Base-by-base conservation (phyloP, 1,140 invertebrate genomes). In the Thalassaphorura encarpata region DNA sequence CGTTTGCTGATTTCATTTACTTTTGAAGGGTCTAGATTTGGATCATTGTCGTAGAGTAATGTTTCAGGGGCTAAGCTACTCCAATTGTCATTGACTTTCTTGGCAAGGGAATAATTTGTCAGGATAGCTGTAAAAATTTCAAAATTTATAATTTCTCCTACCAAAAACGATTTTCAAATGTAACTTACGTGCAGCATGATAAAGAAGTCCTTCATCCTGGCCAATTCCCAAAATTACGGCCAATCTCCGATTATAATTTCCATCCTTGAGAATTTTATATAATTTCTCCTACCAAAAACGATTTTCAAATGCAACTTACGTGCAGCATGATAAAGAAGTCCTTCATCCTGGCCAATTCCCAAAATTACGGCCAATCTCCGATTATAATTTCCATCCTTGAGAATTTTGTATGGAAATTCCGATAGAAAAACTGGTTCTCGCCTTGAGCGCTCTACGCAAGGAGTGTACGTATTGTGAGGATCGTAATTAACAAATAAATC, bases 61-160 rank as follows among this genome's bases (percentile, higher is more conserved):
- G 53, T 24, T 47, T 47, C 36, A 3, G 53, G 53, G 13, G 53
- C 53, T 6, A 55, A 47, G 3, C 26, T 31, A 18, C 33, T 31
- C 27, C 27, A 55, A 31, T 55, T 46, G n/a, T 48, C 4, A 24
- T 55, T 55, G 28, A 55, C 36, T 31, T 55, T 31, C n/a, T 29
- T 41, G 2, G 45, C 36, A 15, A 55, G 15, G 5, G 41, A 31
- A 3, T 41, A 39, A 21, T 28, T 55, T 16, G 36, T 46, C 8
- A 55, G 26, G 8, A 55, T 48, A 16, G 43, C 53, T 55, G 31
- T 15, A 48, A 39, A 46, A 31, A n/a, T n/a, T n/a, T n/a, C n/a
- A n/a, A n/a, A n/a, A n/a, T n/a, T n/a, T n/a, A n/a, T n/a, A n/a
- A n/a, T n/a, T n/a, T n/a, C n/a, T n/a, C n/a, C n/a, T n/a, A n/a